phyloP scores from a whole-genome alignment of 2,797 vertebrate genomes.

The Helarctos malayanus region DNA sequence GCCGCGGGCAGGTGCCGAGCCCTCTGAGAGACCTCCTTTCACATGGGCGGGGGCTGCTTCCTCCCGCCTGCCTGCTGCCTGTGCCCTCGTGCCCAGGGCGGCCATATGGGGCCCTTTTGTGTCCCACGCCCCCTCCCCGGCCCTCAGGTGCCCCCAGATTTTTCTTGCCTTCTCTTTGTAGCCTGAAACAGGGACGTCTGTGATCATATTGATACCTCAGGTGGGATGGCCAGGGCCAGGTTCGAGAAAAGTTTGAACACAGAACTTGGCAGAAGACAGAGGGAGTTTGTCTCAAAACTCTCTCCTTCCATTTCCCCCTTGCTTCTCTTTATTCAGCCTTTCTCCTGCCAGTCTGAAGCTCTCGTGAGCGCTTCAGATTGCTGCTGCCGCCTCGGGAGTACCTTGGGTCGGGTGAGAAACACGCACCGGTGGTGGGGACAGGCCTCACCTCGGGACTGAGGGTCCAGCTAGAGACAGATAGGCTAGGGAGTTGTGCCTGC shows the following conservation, averaged over 20 bases:
- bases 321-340: background rate
- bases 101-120: background rate
- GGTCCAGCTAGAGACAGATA: background rate
- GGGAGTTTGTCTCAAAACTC: background rate
- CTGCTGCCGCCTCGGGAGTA: conserved; percentile 54
- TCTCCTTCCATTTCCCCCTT: background rate
- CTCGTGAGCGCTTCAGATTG: conserved; percentile 78
- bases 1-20: conserved; percentile 86
- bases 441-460: conserved; percentile 77
- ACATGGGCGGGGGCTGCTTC: background rate
- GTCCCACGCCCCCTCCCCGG: background rate
- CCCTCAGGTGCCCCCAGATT: background rate
- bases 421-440: conserved; percentile 64
- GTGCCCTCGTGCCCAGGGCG: background rate
- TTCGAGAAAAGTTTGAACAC: background rate
- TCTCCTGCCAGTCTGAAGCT: background rate
- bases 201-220: background rate
- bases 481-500: conserved; percentile 61
- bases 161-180: background rate
- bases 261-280: background rate
- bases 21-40: conserved; percentile 83
- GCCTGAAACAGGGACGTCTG: accelerated
- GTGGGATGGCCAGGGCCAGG: background rate
- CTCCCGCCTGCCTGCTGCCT: background rate
- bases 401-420: conserved; percentile 75